Evolutionary conservation across 2,888 invertebrate species (phyloP), one percentile per base, ranked within the genome.

Genomic region (Isotomurus palustris): DNA sequence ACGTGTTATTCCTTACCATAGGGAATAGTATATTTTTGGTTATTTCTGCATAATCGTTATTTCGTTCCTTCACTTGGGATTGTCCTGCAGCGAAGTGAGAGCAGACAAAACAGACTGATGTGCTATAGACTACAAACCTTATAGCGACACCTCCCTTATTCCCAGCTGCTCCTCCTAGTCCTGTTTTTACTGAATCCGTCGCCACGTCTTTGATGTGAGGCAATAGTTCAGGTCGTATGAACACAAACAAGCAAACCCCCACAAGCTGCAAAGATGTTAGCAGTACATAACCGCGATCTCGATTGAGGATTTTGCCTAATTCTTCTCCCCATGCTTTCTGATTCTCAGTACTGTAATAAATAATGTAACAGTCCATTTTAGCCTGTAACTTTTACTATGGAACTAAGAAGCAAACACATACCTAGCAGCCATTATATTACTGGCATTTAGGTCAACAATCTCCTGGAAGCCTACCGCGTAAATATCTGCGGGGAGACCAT

Each of bases 51-150:
- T 91, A 99, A 77, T 99, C 97, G 6, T 91, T 91, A 78, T 99
- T 99, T 56, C 99, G 81, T 74, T 99, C 97, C 59, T 81, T 81
- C 14, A 93, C 87, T 78, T 99, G 95, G 1, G 91, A 91, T 74
- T 99, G 99, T 0, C 99, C 99, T 49, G 99, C 99, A 59, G 99
- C 96, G 78, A 99, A 95, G 78, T 99, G 99, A 29, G 96, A 93
- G 76, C 97, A 97, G 5, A 99, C 90, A 78, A 99, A 99, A 75
- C 95, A 96, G 69, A 99, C 78, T 0, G 96, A 95, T 1, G 95
- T 91, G 47, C 91, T 91, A 75, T 94, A 86, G 50, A 94, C 80
- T 0, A 92, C 88, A 75, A 96, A 85, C 53, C 96, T 82, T 71
- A 97, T 91, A 6, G 91, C 93, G 43, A 91, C 90, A 17, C 89